Base-by-base conservation (phyloP, 2,113 vertebrate species). In the Lucifuga dentata region DNA sequence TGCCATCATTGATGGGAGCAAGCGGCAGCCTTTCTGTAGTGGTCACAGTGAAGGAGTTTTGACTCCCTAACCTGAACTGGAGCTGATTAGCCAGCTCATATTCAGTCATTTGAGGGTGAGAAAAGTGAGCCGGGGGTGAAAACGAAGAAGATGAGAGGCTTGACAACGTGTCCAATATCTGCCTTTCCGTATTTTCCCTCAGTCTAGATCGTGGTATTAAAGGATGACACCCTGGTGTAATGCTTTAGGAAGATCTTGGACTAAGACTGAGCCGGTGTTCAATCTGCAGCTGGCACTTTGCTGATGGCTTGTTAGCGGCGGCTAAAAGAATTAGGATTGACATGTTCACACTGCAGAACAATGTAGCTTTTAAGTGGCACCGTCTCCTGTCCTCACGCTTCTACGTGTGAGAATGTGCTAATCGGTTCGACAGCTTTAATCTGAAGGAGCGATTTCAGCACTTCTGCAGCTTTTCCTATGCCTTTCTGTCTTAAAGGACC, bases 71-170 rank as follows among this genome's bases (percentile, higher is more conserved):
- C 94, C 93, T 92, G 70, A 86, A 93, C 93, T 90, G 33, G 91
- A 91, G 89, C 94, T 95, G 93, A 95, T 96, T 95, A 96, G 95
- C 93, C 93, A 90, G 91, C 94, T 94, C 95, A 95, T 95, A 94
- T 95, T 95, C 93, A 93, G 93, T 93, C 76, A 21, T 85, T 86
- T 83, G 71, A 85, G 68, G 57, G 62, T 57, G 46, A 66, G 80
- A 68, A 59, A 60, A 64, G 46, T 44, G 63, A 55, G 56, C 44
- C 24, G 33, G 32, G 24, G 40, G 50, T 69, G 68, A 24, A 50
- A 39, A 9, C 20, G 44, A 49, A 55, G 8, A 21, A 61, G 19
- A 41, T 35, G 23, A 44, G 23, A 35, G 35, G 46, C n/a, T 71
- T 81, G 63, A 74, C 78, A 76, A 52, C 86, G 68, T 79, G 59